Conservation (phyloP, 1,140 invertebrate genomes). For the Aleiodes sp. region DNA sequence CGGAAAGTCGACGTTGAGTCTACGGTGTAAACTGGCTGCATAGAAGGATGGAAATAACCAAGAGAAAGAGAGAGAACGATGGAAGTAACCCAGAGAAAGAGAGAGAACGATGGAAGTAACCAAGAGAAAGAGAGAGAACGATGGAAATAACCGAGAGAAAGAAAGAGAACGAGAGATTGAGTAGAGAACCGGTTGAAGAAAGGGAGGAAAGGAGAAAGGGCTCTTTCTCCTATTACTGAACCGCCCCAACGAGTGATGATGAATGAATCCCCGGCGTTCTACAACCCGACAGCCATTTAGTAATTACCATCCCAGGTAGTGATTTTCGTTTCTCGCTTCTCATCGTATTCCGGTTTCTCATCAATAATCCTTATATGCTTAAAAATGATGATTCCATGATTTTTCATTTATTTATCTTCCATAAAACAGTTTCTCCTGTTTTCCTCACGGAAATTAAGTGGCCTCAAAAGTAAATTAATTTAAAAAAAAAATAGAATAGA, state of each 20-base stretch:
- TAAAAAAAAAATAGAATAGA: too few species aligned
- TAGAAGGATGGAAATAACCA: too few species aligned
- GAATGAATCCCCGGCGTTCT: constrained; percentile 31
- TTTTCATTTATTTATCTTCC: neutral
- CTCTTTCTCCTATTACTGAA: constrained; percentile 10
- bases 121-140: too few species aligned
- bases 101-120: too few species aligned
- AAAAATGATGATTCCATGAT: neutral
- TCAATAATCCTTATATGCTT: constrained; percentile 53
- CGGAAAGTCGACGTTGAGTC: too few species aligned
- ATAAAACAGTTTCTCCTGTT: neutral
- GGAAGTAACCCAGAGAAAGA: too few species aligned
- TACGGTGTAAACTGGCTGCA: too few species aligned
- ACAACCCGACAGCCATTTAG: constrained; percentile 56
- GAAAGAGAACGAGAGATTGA: constrained; percentile 4
- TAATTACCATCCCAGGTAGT: constrained; percentile 61
- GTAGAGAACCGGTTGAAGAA: too few species aligned
- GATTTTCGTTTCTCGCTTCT: constrained; percentile 55
- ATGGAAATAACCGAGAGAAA: constrained; percentile 30
- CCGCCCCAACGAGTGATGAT: constrained; percentile 32
- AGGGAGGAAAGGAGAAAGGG: neutral
- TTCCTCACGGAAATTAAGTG: neutral
- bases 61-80: too few species aligned
- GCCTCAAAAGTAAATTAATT: neutral
- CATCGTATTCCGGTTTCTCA: constrained; percentile 48